Percentiles rank a stretch among this genome's conserved stretches.
Evolutionary conservation across 2,113 vertebrate species (phyloP).

Genomic region (Marcusenius ussheri): DNA sequence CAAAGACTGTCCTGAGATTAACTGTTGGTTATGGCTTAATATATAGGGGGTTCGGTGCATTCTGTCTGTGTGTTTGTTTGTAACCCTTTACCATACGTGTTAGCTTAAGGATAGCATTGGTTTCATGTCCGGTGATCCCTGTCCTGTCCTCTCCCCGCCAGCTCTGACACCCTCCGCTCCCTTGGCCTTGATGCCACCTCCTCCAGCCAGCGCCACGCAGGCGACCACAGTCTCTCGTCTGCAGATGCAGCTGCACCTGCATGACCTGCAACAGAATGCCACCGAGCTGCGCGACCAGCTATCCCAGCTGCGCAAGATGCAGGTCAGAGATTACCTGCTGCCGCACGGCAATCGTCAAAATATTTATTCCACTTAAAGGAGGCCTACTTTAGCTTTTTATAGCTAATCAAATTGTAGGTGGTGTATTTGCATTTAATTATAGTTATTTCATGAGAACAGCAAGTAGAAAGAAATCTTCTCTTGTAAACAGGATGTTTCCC

Average conservation of each 20-base stretch:
- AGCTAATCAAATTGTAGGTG: neutral
- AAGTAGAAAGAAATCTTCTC: neutral
- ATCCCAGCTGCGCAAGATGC: conserved; percentile 79
- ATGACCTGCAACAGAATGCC: conserved; percentile 87
- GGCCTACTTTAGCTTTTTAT: neutral
- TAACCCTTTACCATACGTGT: neutral
- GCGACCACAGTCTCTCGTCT: conserved; percentile 70
- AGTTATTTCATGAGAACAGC: neutral
- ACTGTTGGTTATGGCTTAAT: conserved; percentile 27
- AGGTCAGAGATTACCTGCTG: conserved; percentile 59
- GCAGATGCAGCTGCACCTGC: conserved; percentile 92
- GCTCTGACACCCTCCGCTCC: conserved; percentile 68
- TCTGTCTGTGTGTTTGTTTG: conserved; percentile 13
- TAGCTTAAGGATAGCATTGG: conserved; percentile 17
- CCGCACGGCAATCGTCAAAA: neutral
- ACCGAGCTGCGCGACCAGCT: conserved; percentile 89
- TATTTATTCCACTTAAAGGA: neutral
- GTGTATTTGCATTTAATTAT: conserved; percentile 8
- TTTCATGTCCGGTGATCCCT: conserved; percentile 24
- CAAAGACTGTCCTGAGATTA: neutral
- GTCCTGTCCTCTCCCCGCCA: conserved; percentile 54
- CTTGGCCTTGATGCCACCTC: conserved; percentile 69
- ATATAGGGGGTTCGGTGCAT: neutral
- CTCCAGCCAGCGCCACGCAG: conserved; percentile 63
- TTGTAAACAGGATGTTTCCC: neutral